Evolutionary conservation across 2,888 invertebrate genomes (phyloP), one percentile per base, ranked within the genome.

Genomic region (Nomada goodeniana): DNA sequence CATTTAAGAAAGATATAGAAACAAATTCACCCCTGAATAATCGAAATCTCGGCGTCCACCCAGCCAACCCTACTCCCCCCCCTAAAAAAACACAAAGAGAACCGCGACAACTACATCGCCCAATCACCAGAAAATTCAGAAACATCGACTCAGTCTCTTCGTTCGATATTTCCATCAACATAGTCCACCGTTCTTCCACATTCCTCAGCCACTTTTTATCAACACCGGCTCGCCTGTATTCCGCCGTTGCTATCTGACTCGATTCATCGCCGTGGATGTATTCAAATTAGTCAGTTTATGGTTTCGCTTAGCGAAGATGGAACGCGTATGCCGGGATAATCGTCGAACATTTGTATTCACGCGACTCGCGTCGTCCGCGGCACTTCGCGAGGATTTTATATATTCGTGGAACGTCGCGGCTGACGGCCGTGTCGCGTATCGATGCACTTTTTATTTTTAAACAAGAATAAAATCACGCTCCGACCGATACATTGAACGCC

Each of bases 381-480:
- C 81, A 85, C 84, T 85, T 83, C 83, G 83, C 76, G 76, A 55
- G 63, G 65, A 80, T 85, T 90, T 90, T 86, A 86, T 80, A 92
- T 91, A 91, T 90, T 91, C 91, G 83, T 68, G 63, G 59, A 88
- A 84, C 85, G 88, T 87, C 50, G 80, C 79, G 81, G 81, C 86
- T 84, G 84, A 87, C 86, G 84, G 68, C 75, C 72, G 77, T 84
- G 86, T 82, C 86, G 86, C 86, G 86, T 88, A 86, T 89, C 81
- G 82, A 88, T 88, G 88, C 85, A 88, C 87, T 89, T 67, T 67
- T 88, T 89, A 86, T 89, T 89, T 90, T 90, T 82, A 87, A 70
- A 85, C 78, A 72, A 70, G 7, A 36, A 36, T 36, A 36, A 36
- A 36, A 36, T 36, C 36, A 36, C 64, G 52, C 63, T 55, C 74